Evolutionary conservation across 2,797 vertebrate species (phyloP).

Genomic region (Acanthopagrus latus): DNA sequence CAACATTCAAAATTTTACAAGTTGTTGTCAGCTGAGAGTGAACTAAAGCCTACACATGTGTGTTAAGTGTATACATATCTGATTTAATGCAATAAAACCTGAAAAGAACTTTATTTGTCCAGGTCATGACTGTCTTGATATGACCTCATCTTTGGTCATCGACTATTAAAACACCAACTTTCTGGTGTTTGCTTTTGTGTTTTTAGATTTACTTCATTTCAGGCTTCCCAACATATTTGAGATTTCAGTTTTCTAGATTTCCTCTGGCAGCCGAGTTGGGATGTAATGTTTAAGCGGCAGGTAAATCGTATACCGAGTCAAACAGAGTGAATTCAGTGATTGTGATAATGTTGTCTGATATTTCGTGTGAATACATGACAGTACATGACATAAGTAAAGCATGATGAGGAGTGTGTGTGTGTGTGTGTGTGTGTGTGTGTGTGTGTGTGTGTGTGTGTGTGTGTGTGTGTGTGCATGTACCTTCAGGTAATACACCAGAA

Average conservation of each 20-base stretch:
- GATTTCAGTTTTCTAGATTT: background rate
- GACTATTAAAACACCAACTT: accelerated
- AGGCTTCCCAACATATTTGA: background rate
- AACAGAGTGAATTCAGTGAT: background rate
- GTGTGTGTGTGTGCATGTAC: constrained; percentile 70
- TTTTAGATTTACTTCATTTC: background rate
- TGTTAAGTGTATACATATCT: background rate
- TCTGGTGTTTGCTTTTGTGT: background rate
- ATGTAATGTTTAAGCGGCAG: constrained; percentile 7
- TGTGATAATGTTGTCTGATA: background rate
- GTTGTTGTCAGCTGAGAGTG: background rate
- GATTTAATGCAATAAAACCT: background rate
- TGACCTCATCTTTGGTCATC: background rate
- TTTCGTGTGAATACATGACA: constrained; percentile 3
- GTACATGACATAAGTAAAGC: background rate
- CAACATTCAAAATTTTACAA: constrained; percentile 6
- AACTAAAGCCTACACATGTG: background rate
- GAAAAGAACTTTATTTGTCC: background rate
- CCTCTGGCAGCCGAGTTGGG: background rate
- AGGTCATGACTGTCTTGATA: background rate
- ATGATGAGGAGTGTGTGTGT: background rate
- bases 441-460: background rate
- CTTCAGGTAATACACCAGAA: constrained; percentile 98
- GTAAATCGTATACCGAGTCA: background rate
- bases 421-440: background rate